phyloP scores from a whole-genome alignment of 2,888 invertebrate genomes.

The Ceramica pisi region DNA sequence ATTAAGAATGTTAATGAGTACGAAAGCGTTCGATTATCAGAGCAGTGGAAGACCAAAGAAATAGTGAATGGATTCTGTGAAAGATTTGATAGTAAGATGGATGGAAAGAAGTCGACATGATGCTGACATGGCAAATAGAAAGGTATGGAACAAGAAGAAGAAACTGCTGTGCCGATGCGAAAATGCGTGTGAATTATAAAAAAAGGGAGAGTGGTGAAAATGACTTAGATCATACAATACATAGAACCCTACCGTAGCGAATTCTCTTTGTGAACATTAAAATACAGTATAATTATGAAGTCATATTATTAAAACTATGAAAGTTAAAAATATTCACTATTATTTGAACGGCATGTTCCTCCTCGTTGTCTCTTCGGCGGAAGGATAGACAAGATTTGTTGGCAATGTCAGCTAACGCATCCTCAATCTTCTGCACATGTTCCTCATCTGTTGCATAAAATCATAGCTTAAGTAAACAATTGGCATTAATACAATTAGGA shows the following conservation, averaged over 20 bases:
- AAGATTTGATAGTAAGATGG: background rate
- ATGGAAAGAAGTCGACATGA: background rate
- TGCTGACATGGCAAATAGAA: background rate
- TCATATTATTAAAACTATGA: background rate
- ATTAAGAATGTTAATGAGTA: background rate
- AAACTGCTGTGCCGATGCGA: too few species aligned
- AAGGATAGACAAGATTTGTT: conserved; percentile 86
- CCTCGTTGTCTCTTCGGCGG: conserved; percentile 68
- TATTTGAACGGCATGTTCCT: conserved; percentile 82
- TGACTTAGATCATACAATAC: background rate
- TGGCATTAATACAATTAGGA: background rate
- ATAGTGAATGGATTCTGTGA: background rate
- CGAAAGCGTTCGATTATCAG: background rate
- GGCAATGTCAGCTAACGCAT: conserved; percentile 84
- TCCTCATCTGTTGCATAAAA: conserved; percentile 77
- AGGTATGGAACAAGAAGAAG: background rate
- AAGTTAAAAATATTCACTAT: conserved; percentile 71
- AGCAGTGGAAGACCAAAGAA: too few species aligned
- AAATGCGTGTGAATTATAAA: too few species aligned
- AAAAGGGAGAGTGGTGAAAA: background rate
- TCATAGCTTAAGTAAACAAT: background rate
- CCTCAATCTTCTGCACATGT: conserved; percentile 81
- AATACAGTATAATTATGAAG: background rate
- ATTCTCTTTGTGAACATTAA: background rate
- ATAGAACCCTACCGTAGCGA: background rate